A percentile compares a stretch with the other conserved stretches of the same genome.
These are phyloP conservation scores for Acholoe squamosa DNA, from an alignment of 2,888 invertebrate genomes.

Conservation along the genomic window DNA sequence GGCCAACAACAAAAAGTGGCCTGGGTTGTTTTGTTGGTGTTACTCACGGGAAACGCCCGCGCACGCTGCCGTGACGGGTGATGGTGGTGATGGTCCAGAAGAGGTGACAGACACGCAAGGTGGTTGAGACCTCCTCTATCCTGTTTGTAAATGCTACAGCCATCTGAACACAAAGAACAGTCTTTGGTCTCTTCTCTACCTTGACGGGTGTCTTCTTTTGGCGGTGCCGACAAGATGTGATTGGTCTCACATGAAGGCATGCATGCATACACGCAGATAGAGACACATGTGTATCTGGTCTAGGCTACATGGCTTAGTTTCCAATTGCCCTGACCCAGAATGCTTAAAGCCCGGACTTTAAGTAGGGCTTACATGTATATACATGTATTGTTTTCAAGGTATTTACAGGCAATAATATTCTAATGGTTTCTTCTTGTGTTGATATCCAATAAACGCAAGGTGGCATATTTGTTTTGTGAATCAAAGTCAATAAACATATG, in stretches of 20 bases:
- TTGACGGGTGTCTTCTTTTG: neutral
- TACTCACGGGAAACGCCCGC: neutral
- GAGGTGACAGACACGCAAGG: neutral
- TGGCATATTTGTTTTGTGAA: no score
- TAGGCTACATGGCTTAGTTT: no score
- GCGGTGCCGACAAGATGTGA: neutral
- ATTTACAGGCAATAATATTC: no score
- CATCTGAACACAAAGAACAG: neutral
- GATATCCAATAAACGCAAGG: no score
- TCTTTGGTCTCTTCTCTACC: no score
- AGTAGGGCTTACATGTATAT: no score
- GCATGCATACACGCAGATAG: conserved; percentile 2
- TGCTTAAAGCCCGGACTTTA: no score
- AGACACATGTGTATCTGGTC: no score
- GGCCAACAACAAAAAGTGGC: neutral
- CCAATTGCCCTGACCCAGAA: no score
- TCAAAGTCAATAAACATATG: no score
- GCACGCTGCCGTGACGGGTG: conserved; percentile 13
- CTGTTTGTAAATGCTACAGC: neutral
- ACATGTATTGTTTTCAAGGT: no score
- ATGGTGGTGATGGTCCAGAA: neutral
- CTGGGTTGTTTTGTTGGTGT: neutral
- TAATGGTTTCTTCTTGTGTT: no score
- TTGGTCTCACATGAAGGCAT: neutral
- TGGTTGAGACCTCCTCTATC: neutral